These are phyloP conservation scores for Pterocles orientalis DNA, from an alignment of 2,113 vertebrate genomes.

Conservation along the genomic window DNA sequence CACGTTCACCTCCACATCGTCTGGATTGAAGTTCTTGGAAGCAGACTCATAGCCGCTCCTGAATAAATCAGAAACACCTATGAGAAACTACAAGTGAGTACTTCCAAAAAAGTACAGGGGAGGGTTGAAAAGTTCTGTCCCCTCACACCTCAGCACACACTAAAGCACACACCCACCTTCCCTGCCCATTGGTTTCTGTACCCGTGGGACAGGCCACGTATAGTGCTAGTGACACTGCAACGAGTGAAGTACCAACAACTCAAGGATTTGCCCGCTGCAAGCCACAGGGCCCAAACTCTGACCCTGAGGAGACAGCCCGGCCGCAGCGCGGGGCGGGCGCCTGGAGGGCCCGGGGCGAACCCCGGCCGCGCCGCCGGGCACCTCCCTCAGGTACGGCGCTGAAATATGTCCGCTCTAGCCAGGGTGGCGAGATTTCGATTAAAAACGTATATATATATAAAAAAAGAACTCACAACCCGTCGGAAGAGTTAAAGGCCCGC, in stretches of 20 bases:
- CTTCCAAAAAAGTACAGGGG: not conserved
- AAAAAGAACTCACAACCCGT: no score
- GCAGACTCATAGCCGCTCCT: constrained; percentile 82
- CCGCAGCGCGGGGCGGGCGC: no score
- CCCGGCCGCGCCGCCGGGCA: no score
- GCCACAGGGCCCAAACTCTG: fast-evolving
- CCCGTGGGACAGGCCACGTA: not conserved
- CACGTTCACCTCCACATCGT: constrained; percentile 80
- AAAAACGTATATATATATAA: fast-evolving
- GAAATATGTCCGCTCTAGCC: fast-evolving
- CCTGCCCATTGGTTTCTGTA: no score
- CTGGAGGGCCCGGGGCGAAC: no score
- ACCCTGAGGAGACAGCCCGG: fast-evolving
- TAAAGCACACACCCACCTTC: not conserved
- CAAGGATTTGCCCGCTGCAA: fast-evolving
- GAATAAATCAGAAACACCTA: not conserved
- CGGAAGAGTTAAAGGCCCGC: fast-evolving
- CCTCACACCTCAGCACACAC: not conserved
- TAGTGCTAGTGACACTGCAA: fast-evolving
- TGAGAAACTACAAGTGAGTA: fast-evolving
- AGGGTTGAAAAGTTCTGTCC: not conserved
- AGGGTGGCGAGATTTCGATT: no score
- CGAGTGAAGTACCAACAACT: fast-evolving
- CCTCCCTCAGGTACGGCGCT: fast-evolving
- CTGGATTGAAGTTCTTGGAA: constrained; percentile 73